phyloP scores from a whole-genome alignment of 2,113 vertebrate genomes.

The Anseranas semipalmata region DNA sequence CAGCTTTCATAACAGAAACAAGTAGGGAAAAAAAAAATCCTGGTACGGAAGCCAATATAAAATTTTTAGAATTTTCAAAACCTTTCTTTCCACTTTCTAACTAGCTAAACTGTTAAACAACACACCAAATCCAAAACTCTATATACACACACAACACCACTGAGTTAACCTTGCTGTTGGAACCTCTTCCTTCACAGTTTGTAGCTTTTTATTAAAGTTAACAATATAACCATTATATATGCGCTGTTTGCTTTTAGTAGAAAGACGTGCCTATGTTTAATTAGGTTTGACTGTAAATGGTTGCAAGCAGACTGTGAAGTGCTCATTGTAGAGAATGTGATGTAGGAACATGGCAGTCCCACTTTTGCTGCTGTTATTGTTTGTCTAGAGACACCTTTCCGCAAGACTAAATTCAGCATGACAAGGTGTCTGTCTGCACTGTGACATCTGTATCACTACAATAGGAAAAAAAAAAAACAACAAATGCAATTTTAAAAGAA shows the following conservation, averaged over 20 bases:
- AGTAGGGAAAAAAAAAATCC: too few species aligned
- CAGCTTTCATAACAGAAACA: neutral
- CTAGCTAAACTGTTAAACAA: neutral
- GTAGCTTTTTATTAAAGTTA: constrained; percentile 56
- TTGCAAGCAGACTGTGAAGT: constrained; percentile 58
- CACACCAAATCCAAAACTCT: neutral
- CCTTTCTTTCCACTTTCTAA: neutral
- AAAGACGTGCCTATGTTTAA: constrained; percentile 52
- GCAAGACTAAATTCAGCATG: constrained; percentile 54
- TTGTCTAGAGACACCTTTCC: constrained; percentile 64
- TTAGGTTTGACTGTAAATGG: constrained; percentile 66
- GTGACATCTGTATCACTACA: constrained; percentile 56
- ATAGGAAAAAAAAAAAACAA: neutral
- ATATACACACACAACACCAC: neutral
- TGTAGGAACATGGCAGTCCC: constrained; percentile 41
- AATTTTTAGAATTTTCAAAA: neutral
- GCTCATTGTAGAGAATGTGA: constrained; percentile 12
- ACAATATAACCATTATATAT: constrained; percentile 52
- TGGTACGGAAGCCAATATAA: neutral
- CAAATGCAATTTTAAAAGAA: neutral
- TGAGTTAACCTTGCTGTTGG: constrained; percentile 38
- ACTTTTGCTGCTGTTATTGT: constrained; percentile 51
- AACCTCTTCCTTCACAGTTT: constrained; percentile 63
- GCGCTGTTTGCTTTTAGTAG: constrained; percentile 56
- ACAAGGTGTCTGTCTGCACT: constrained; percentile 38